These are phyloP conservation scores for rat (Rattus norvegicus) DNA, from an alignment of 2,113 vertebrate genomes.

Conservation along the genomic window GRCr8 NC_086033.1:58651001-58651500, in stretches of 20 bases:
- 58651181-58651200: slow-evolving; percentile 22
- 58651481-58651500: not conserved
- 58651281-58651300: slow-evolving; percentile 8
- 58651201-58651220: not conserved
- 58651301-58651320: slow-evolving; percentile 6
- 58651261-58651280: not conserved
- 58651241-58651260: slow-evolving; percentile 30
- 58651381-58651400: not conserved
- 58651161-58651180: not conserved
- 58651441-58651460: not conserved
- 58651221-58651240: slow-evolving; percentile 24
- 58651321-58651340: not conserved
- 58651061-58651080: not conserved
- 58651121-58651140: not conserved
- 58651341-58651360: not conserved
- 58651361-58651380: rapidly evolving
- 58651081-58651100: not conserved
- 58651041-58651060: not conserved
- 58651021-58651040: not conserved
- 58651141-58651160: not conserved
- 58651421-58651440: not conserved
- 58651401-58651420: not conserved
- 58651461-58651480: not conserved
- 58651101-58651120: not conserved
- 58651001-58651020: not conserved